Conservation (phyloP, 2,888 invertebrate species). For the Cryptus armator region DNA sequence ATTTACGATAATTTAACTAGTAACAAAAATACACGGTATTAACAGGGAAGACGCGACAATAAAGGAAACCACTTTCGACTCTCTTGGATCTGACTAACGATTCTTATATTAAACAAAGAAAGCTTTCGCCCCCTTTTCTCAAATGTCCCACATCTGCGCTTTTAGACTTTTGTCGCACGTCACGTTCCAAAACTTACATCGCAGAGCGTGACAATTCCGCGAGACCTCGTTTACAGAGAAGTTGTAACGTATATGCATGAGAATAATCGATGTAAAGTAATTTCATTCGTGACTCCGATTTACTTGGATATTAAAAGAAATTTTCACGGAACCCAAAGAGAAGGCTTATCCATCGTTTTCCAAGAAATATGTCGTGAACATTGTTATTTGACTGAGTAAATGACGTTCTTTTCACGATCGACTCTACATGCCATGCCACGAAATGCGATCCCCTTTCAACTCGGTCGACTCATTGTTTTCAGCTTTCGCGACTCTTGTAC, state of each 20-base stretch:
- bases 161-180: too few relatives aligned
- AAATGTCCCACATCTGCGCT: too few relatives aligned
- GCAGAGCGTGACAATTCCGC: not conserved
- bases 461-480: not conserved
- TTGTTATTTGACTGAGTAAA: not conserved
- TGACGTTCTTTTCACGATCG: not conserved
- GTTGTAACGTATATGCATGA: not conserved
- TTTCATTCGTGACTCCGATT: slow-evolving; percentile 1
- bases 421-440: too few relatives aligned
- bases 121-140: too few relatives aligned
- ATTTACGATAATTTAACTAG: not conserved
- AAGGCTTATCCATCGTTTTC: not conserved
- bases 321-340: not conserved
- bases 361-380: not conserved
- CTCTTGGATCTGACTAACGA: too few relatives aligned
- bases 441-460: not conserved
- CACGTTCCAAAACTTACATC: not conserved
- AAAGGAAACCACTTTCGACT: too few relatives aligned
- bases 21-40: not conserved
- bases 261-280: not conserved
- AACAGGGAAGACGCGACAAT: not conserved
- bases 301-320: not conserved
- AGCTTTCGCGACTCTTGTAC: not conserved
- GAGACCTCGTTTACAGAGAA: not conserved
- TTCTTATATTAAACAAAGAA: too few relatives aligned